These are phyloP conservation scores for Spodoptera litura DNA, from an alignment of 1,140 invertebrate species.

Conservation along the genomic window DNA sequence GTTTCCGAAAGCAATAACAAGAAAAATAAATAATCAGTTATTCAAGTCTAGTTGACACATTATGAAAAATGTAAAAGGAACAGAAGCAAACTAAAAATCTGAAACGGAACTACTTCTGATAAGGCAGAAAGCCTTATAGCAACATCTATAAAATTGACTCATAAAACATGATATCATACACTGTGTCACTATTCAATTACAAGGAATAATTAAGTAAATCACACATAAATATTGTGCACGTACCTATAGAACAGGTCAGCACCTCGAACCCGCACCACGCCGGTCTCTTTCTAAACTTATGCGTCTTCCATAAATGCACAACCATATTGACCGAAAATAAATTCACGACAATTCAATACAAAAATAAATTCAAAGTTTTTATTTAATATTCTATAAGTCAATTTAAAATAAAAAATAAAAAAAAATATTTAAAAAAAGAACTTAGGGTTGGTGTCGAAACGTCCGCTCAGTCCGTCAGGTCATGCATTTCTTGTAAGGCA, in stretches of 20 bases:
- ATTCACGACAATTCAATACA: background rate
- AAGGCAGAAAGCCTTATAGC: constrained; percentile 1
- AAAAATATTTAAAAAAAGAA: too few relatives aligned
- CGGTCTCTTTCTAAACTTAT: constrained; percentile 25
- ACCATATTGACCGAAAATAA: background rate
- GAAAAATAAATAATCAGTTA: too few relatives aligned
- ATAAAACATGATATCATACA: constrained; percentile 19
- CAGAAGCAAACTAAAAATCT: too few relatives aligned
- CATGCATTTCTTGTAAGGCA: constrained; percentile 3
- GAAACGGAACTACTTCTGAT: constrained; percentile 1
- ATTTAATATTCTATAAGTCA: too few relatives aligned
- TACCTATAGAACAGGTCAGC: background rate
- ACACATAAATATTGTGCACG: background rate
- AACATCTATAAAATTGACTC: background rate
- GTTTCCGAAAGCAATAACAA: too few relatives aligned
- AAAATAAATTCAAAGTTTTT: background rate
- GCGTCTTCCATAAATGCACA: constrained; percentile 18
- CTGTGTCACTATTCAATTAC: background rate
- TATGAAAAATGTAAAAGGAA: background rate
- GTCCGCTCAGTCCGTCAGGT: background rate
- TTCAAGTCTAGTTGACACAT: background rate
- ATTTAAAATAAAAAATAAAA: too few relatives aligned
- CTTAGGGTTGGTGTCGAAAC: background rate
- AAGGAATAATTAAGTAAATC: constrained; percentile 2
- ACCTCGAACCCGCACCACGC: background rate